Evolutionary conservation across 2,888 invertebrate genomes (phyloP).

Genomic region (Eristalis arbustorum): DNA sequence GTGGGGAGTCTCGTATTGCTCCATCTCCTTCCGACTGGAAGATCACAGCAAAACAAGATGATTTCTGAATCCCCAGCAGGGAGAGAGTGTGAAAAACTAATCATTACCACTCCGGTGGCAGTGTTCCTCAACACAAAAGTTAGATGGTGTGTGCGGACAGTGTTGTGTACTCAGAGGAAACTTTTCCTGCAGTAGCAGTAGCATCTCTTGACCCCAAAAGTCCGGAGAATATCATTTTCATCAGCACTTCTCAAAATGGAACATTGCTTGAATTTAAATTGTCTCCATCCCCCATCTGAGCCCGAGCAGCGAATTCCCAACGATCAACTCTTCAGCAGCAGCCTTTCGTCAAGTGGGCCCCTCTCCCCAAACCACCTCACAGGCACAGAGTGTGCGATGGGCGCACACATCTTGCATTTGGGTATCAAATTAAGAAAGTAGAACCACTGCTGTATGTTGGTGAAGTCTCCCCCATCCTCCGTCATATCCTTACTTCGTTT

Average conservation of each 20-base stretch:
- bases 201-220: slow-evolving; percentile 3
- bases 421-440: slow-evolving; percentile 67
- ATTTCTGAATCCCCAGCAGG: not conserved
- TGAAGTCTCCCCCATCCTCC: slow-evolving; percentile 17
- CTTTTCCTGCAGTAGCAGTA: not conserved
- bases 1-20: not conserved
- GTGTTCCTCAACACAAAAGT: slow-evolving; percentile 24
- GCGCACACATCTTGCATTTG: slow-evolving; percentile 46
- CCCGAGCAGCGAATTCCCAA: too few species aligned
- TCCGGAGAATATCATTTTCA: slow-evolving; percentile 47
- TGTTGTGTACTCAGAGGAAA: slow-evolving; percentile 14
- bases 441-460: slow-evolving; percentile 45
- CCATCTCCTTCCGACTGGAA: too few species aligned
- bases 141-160: slow-evolving; percentile 26
- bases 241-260: slow-evolving; percentile 47
- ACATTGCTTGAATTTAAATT: slow-evolving; percentile 58
- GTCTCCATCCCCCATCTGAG: not conserved
- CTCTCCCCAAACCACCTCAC: too few species aligned
- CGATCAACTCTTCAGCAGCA: not conserved
- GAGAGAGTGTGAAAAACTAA: slow-evolving; percentile 22
- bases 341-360: not conserved
- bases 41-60: not conserved
- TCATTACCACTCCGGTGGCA: slow-evolving; percentile 15
- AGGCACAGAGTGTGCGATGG: not conserved
- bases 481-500: slow-evolving; percentile 8